Percentiles rank a stretch among this genome's conserved stretches.
These are phyloP conservation scores for Drosophila lutescens DNA, from an alignment of 2,888 invertebrate genomes.

Conservation along the genomic window DNA sequence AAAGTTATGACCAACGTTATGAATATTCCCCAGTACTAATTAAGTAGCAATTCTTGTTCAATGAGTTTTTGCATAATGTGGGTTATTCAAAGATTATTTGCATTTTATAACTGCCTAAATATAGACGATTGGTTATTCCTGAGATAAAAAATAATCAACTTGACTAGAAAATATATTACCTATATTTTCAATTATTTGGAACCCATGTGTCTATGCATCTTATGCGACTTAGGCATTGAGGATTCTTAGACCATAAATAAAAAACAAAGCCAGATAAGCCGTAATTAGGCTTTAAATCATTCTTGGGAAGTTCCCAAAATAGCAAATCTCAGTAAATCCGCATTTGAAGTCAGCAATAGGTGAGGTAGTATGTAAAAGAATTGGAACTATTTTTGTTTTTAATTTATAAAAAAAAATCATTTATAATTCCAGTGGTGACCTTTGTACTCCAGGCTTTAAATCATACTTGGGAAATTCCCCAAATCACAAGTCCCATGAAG, in stretches of 20 bases:
- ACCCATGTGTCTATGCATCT: too few relatives aligned
- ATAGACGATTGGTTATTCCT: background rate
- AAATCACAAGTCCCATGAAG: background rate
- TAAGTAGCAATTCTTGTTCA: conserved; percentile 20
- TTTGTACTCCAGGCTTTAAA: background rate
- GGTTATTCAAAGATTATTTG: conserved; percentile 10
- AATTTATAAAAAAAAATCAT: too few relatives aligned
- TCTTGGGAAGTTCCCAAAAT: background rate
- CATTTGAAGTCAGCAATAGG: too few relatives aligned
- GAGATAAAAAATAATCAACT: too few relatives aligned
- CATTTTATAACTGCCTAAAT: background rate
- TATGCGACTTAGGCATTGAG: background rate
- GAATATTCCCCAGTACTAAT: conserved; percentile 4
- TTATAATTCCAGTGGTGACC: too few relatives aligned
- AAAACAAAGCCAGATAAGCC: background rate
- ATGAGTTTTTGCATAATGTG: conserved; percentile 7
- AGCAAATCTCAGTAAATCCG: background rate
- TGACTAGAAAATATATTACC: too few relatives aligned
- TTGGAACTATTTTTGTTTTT: too few relatives aligned
- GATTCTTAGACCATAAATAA: background rate
- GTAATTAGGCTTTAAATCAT: too few relatives aligned
- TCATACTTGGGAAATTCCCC: background rate
- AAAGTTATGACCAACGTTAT: background rate
- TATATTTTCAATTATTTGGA: too few relatives aligned
- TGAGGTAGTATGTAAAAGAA: too few relatives aligned